Evolutionary conservation across 2,113 vertebrate species (phyloP).

Genomic region (Corynorhinus townsendii): DNA sequence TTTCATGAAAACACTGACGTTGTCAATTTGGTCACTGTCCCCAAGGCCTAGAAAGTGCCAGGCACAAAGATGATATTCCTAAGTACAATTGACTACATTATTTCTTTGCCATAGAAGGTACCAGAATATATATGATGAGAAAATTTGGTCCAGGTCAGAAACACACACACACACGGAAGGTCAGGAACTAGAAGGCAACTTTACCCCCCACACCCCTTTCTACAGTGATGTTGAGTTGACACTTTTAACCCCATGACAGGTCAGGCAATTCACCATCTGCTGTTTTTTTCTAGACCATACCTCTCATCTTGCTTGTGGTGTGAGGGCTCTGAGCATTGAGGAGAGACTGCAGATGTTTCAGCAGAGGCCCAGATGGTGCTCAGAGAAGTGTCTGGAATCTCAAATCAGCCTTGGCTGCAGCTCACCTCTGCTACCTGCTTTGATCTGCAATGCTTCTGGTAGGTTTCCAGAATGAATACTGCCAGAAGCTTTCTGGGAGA

Average conservation of each 20-base stretch:
- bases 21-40: neutral
- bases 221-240: neutral
- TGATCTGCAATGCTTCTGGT: slow-evolving; percentile 23
- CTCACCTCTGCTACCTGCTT: slow-evolving; percentile 36
- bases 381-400: neutral
- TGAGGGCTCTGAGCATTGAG: neutral
- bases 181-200: neutral
- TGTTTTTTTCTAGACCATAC: neutral
- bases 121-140: neutral
- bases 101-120: neutral
- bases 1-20: neutral
- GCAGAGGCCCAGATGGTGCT: slow-evolving; percentile 35
- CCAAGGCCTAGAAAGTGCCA: neutral
- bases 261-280: slow-evolving; percentile 10
- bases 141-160: neutral
- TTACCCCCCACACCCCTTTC: neutral
- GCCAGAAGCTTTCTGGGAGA: neutral
- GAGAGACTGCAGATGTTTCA: slow-evolving; percentile 17
- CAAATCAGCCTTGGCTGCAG: neutral
- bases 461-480: neutral
- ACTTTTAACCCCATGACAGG: neutral
- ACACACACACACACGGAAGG: neutral
- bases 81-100: neutral
- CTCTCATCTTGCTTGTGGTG: neutral
- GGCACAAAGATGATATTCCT: neutral